Percentiles rank a stretch among this genome's conserved stretches.
phyloP scores from a whole-genome alignment of 1,140 invertebrate species.

The Araneus ventricosus region DNA sequence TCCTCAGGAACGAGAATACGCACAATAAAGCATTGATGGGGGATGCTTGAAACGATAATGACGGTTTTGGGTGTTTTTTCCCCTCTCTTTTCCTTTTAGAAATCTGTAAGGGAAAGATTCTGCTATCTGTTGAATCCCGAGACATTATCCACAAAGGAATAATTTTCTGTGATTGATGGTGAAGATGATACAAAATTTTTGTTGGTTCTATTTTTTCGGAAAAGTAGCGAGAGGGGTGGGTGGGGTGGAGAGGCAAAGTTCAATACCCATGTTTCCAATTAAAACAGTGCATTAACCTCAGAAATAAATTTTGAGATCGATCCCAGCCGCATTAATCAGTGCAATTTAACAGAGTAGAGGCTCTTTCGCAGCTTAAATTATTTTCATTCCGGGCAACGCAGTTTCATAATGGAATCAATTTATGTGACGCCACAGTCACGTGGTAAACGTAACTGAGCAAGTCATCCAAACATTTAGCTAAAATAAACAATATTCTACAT shows the following conservation, averaged over 20 bases:
- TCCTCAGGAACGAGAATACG: constrained; percentile 23
- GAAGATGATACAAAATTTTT: constrained; percentile 73
- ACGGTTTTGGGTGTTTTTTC: constrained; percentile 68
- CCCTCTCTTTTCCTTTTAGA: background rate
- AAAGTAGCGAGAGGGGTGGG: background rate
- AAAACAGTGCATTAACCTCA: background rate
- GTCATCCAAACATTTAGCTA: too few species aligned
- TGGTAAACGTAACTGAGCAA: too few species aligned
- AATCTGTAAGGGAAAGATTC: constrained; percentile 39
- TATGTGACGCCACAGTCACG: too few species aligned
- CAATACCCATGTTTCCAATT: background rate
- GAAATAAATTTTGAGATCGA: background rate
- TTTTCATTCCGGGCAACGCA: too few species aligned
- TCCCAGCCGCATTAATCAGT: too few species aligned
- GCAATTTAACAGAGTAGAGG: too few species aligned
- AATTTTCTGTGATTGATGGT: constrained; percentile 69
- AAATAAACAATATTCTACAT: too few species aligned
- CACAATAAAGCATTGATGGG: constrained; percentile 59
- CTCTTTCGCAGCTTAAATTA: too few species aligned
- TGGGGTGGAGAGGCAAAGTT: background rate
- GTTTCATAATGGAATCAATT: too few species aligned
- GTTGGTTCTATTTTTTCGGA: background rate
- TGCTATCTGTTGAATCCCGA: constrained; percentile 73
- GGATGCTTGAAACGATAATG: constrained; percentile 66
- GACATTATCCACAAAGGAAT: constrained; percentile 74